Base-by-base conservation (phyloP, 1,140 invertebrate genomes). In the Eupristina koningsbergeri region DNA sequence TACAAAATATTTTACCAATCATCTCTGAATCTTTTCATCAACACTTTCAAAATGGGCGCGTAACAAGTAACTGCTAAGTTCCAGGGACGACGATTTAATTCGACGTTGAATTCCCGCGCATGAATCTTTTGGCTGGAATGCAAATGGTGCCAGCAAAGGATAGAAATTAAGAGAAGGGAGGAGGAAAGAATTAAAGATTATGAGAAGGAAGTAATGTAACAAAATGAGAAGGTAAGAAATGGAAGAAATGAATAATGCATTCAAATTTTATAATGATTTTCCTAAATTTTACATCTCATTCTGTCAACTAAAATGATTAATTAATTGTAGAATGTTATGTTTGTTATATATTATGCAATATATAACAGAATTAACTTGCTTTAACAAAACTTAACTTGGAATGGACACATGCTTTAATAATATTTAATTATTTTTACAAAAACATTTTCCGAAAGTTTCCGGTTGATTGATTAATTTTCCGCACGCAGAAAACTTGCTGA, bases 41-140 rank as follows among this genome's bases (percentile, higher is more conserved):
- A 34, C 77, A 34, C 63, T 69, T 13, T 36, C 76, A 41, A 61
- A 39, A 61, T 67, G 69, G 61, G 34, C 22, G 36, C 50, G 29
- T 13, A 80, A 29, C 41, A 45, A 53, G 78, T 63, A 73, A 75
- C n/a, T 3, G 50, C 80, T 82, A 82, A 82, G 80, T 64, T 58
- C 50, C 79, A 34, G 11, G 17, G 73, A 82, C 73, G 80, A 75
- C 73, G 80, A 82, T 83, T 78, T 79, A 83, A 79, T 83, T 83
- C 82, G 82, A 79, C 82, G 81, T 67, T 69, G 81, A 83, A 83
- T 74, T 83, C 47, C 13, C 41, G 36, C 17, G 58, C 36, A 84
- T 71, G 80, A 86, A 77, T 81, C 86, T 87, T 86, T 87, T 86
- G 86, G 82, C 75, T 86, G 83, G 86, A 83, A 73, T 84, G 85